Evolutionary conservation across 1,140 invertebrate genomes (phyloP), one percentile per base, ranked within the genome.

Genomic region (Drosophila teissieri): DNA sequence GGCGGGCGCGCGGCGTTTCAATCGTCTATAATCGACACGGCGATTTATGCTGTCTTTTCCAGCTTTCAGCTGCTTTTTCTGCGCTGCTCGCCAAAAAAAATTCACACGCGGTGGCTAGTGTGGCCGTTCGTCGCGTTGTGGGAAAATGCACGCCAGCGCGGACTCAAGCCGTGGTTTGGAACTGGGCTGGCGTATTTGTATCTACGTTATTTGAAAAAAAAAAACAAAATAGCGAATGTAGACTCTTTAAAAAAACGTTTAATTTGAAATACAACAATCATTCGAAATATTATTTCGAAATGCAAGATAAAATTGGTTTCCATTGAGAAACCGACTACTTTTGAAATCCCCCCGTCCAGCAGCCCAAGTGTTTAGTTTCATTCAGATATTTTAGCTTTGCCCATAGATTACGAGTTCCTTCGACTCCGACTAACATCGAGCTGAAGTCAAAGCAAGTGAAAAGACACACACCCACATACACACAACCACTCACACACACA

Each of bases 61-160:
- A 63, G 52, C 53, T 37, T 52, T 62, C 34, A 57, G 58, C 58
- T 62, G 58, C 54, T 58, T 60, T 63, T 61, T 63, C 58, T 60
- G 54, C 17, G 37, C 15, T 52, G 31, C 27, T 14, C 14, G 36
- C 52, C 14, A 61, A 24, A 62, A 56, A 61, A 62, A 57, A 40
- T 52, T 52, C 49, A 19, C 60, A 63, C 60, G 60, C 60, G 60
- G 60, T 62, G 46, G n/a, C 37, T 17, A 11, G n/a, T 60, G 46
- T 36, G 31, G 19, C 49, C 31, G 49, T 52, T 3, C 1, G 12
- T 14, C 11, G 14, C 4, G 12, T 39, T 12, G 7, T 10, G 31
- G 7, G 31, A 31, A 31, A 31, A 31, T 3, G 31, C 3, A 3
- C 31, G 8, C 31, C 2, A 31, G 31, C 15, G 11, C 4, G 11